Evolutionary conservation across 2,797 vertebrate species (phyloP).

Genomic region (Sebastes trivittatus): DNA sequence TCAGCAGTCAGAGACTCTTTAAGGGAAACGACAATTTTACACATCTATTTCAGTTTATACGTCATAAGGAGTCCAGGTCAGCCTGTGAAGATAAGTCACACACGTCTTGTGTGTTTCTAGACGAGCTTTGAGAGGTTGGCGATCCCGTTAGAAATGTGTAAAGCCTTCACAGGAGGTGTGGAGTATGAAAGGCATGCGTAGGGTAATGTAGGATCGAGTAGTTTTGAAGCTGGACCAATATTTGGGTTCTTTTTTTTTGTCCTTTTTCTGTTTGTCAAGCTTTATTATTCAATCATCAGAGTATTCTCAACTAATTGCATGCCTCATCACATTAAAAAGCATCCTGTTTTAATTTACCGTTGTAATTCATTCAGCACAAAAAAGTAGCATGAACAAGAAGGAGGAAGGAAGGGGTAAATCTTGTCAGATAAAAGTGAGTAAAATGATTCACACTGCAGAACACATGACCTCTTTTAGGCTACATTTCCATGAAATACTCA

Average conservation of each 20-base stretch:
- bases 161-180: background rate
- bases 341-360: rapidly evolving
- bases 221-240: background rate
- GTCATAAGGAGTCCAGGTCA: background rate
- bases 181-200: background rate
- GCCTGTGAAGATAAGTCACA: too few species aligned
- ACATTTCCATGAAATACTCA: background rate
- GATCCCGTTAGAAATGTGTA: background rate
- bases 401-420: background rate
- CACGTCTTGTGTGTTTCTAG: too few species aligned
- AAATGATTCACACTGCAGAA: background rate
- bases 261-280: background rate
- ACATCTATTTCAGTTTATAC: background rate
- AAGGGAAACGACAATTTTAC: background rate
- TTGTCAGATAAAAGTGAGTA: background rate
- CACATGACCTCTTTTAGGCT: background rate
- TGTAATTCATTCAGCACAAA: background rate
- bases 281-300: background rate
- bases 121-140: too few species aligned
- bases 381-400: background rate
- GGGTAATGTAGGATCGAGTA: background rate
- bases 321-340: background rate
- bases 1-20: background rate
- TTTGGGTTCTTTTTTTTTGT: background rate
- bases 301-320: background rate